Percentiles rank a stretch among this genome's conserved stretches.
These are phyloP conservation scores for Scyliorhinus canicula DNA, from an alignment of 2,797 vertebrate species.

Conservation along the genomic window DNA sequence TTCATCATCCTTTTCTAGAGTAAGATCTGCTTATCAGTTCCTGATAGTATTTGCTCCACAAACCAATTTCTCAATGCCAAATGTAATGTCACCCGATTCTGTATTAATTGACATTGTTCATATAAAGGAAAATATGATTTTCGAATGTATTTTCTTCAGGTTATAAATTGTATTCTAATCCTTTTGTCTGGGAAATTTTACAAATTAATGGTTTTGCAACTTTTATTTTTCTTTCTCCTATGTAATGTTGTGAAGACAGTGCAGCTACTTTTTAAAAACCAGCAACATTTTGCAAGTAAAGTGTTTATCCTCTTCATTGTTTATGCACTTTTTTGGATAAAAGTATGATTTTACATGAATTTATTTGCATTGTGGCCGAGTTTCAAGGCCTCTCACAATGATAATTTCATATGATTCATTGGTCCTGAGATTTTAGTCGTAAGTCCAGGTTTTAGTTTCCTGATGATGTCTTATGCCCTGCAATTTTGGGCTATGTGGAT, in stretches of 20 bases:
- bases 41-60: not conserved
- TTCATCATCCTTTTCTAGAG: not conserved
- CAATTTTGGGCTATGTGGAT: not conserved
- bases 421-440: not conserved
- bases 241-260: not conserved
- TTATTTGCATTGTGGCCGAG: not conserved
- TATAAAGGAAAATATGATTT: not conserved
- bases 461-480: too few species aligned
- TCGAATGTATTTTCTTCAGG: not conserved
- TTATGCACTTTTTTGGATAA: not conserved
- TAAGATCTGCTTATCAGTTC: not conserved
- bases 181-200: not conserved
- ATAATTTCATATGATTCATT: not conserved
- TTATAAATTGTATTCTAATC: not conserved
- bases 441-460: not conserved
- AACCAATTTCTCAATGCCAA: not conserved
- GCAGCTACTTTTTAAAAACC: not conserved
- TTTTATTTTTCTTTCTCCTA: not conserved
- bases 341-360: not conserved
- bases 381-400: not conserved
- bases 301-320: not conserved
- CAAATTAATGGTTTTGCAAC: not conserved
- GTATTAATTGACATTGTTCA: slow-evolving; percentile 4
- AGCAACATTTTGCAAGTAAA: not conserved
- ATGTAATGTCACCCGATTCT: not conserved